Evolutionary conservation across 1,140 invertebrate species (phyloP), one percentile per base, ranked within the genome.

Genomic region (Paramacrobiotus metropolitanus): DNA sequence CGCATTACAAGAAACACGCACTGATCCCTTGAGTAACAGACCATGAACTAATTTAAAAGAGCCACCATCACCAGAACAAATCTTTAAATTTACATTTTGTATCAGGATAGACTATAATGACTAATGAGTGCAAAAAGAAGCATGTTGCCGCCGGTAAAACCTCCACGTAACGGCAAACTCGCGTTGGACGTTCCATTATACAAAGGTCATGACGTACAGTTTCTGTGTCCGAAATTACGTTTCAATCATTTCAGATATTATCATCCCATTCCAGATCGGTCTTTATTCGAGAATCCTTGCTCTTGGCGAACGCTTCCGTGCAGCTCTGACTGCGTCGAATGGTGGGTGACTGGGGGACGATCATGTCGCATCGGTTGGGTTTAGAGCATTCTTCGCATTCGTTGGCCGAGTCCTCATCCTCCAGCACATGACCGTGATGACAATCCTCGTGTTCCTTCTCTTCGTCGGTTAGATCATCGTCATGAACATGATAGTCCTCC

Each of bases 221-320:
- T n/a, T n/a, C n/a, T n/a, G n/a, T n/a, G n/a, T n/a, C n/a, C n/a
- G n/a, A n/a, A n/a, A n/a, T n/a, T n/a, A n/a, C n/a, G 34, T n/a
- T 15, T 40, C n/a, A 9, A 15, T 40, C n/a, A 15, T 40, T 28
- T 55, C 48, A 55, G 24, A 55, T 55, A 15, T 55, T 15, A 70
- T 82, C 78, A 70, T 82, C 80, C 80, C 80, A 82, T 66, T 82
- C 80, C 44, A 82, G 69, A 62, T 79, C 76, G 61, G 65, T 72
- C 63, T 59, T 15, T 62, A 60, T 60, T 61, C 61, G 62, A 60
- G 69, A 68, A 30, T 70, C 71, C 63, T 72, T 71, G 29, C 67
- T 70, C 45, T 74, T 74, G 15, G 15, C 28, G 48, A 55, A 15
- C 15, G 48, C 28, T 24, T 55, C 48, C 48, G 28, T 4, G 48